Evolutionary conservation across 1,140 invertebrate species (phyloP), one percentile per base, ranked within the genome.

Genomic region (Druon quercuslanigerum): DNA sequence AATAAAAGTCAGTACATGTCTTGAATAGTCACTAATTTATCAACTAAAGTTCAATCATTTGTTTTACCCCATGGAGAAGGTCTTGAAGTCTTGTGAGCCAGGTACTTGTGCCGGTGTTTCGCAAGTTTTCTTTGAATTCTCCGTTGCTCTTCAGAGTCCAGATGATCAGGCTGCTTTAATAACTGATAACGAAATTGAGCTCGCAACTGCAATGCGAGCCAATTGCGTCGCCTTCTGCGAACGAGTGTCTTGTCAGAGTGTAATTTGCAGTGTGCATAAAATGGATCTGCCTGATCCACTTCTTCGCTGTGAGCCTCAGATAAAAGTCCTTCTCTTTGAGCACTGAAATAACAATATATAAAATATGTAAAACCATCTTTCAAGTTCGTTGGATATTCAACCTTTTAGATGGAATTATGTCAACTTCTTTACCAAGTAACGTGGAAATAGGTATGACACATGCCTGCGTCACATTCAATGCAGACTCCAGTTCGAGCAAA

Each of bases 391-490:
- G 66, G 57, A 73, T n/a, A 60, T 50, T 14, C 6, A 52, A 16
- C 2, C 56, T 8, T n/a, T 66, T 14, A 56, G n/a, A 50, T 71
- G 46, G 46, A 78, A 52, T 73, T 74, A 74, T 33, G n/a, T n/a
- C 12, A 20, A 84, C 25, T 33, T 33, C 25, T 86, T 90, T 92
- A 97, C 96, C 97, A 99, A 13, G 98, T 99, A 20, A 99, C 98
- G 91, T 99, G 99, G 90, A 99, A 99, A 92, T 97, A 98, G 0
- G 96, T 97, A 87, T 98, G 95, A 92, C 98, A 99, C 94, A 99
- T 96, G 33, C 98, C 98, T 33, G 98, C 98, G 92, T 99, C 99
- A 91, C 98, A 99, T 79, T 96, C 95, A 73, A 99, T 97, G 87
- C 96, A 97, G 6, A 99, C 97, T 7, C 99, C 99, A 8, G 97